Conservation (phyloP, 2,113 vertebrate species). For the Petroica traversi region DNA sequence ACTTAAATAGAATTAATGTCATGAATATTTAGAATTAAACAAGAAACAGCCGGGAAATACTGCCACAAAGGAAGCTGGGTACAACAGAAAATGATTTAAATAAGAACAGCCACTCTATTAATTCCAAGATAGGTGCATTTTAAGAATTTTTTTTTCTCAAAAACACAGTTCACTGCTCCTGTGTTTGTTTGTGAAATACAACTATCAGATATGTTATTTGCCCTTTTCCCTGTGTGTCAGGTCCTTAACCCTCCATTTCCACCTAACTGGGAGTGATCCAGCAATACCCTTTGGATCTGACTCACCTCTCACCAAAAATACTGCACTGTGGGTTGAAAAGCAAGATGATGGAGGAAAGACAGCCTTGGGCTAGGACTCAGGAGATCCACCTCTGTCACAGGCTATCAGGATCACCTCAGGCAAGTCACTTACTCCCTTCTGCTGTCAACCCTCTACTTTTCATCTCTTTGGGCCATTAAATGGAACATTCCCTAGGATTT, state of each 20-base stretch:
- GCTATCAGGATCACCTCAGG: background rate
- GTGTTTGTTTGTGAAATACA: background rate
- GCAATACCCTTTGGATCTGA: background rate
- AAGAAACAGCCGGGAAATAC: background rate
- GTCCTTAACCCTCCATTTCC: background rate
- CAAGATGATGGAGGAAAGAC: background rate
- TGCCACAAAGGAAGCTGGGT: background rate
- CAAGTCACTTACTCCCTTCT: background rate
- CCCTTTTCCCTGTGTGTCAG: background rate
- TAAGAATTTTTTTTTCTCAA: background rate
- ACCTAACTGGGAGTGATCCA: background rate
- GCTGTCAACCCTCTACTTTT: background rate
- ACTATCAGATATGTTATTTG: background rate
- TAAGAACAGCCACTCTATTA: background rate
- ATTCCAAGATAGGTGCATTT: background rate
- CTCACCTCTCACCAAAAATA: background rate
- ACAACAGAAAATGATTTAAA: background rate
- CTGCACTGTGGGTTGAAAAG: background rate
- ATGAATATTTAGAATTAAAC: constrained; percentile 9
- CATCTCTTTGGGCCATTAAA: background rate
- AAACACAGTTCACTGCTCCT: background rate
- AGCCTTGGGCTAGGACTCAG: background rate
- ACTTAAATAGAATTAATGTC: background rate
- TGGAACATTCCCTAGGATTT: background rate
- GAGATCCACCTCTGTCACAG: background rate